phyloP scores from a whole-genome alignment of 2,888 invertebrate species.

The Hymenopus coronatus region DNA sequence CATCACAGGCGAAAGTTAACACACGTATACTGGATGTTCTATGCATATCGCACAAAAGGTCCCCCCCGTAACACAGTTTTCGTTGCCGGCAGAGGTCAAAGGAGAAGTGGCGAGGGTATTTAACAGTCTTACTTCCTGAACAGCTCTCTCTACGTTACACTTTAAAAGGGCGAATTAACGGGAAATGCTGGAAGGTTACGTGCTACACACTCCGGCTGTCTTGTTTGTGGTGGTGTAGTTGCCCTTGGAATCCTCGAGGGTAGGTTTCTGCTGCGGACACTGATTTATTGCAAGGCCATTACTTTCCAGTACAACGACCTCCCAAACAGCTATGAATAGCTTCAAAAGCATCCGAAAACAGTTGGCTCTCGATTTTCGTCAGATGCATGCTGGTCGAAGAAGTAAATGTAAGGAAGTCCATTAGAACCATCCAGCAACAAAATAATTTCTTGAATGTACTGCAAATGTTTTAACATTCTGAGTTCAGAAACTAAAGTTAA shows the following conservation, averaged over 20 bases:
- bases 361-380: too few relatives aligned
- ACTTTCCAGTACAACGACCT: background rate
- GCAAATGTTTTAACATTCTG: too few relatives aligned
- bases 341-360: too few relatives aligned
- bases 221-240: background rate
- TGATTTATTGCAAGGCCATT: background rate
- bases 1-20: background rate
- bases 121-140: background rate
- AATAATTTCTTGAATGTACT: too few relatives aligned
- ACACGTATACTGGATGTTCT: background rate
- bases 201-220: too few relatives aligned
- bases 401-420: too few relatives aligned
- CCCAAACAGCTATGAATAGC: too few relatives aligned
- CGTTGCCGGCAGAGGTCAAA: background rate
- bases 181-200: background rate
- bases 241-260: background rate
- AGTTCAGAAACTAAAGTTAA: too few relatives aligned
- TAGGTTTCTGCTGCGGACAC: background rate
- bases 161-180: background rate
- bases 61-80: background rate
- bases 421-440: too few relatives aligned
- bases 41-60: background rate
- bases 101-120: background rate
- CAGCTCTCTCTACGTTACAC: background rate
- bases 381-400: too few relatives aligned